phyloP scores from a whole-genome alignment of 2,888 invertebrate genomes.

The Tipula vernalis region DNA sequence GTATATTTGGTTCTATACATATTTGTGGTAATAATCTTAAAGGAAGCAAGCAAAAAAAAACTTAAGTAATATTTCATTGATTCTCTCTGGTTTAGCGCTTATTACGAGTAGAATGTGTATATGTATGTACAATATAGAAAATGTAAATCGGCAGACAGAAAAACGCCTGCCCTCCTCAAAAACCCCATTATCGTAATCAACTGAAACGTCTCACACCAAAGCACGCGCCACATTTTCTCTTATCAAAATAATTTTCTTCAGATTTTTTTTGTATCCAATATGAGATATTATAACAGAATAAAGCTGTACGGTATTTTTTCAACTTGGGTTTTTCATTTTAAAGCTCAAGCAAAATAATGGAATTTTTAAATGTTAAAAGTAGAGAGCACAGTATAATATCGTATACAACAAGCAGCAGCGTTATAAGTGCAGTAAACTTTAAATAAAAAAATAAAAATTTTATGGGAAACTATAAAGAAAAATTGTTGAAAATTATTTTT shows the following conservation, averaged over 20 bases:
- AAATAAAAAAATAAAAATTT: neutral
- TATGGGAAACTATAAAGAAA: neutral
- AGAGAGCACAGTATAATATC: neutral
- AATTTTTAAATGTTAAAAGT: neutral
- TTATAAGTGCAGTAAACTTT: neutral
- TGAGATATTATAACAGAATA: neutral
- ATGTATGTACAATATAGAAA: neutral
- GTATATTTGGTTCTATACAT: neutral
- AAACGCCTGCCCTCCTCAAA: neutral
- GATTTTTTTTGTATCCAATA: neutral
- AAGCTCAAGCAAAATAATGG: neutral
- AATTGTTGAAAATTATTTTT: neutral
- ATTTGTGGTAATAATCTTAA: neutral
- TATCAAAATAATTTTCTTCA: neutral
- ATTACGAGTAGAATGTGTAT: neutral
- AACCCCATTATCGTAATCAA: neutral
- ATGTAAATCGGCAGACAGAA: neutral
- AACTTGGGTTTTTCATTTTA: neutral
- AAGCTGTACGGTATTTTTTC: neutral
- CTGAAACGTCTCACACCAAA: neutral
- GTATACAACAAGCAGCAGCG: neutral
- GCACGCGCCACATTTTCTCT: neutral
- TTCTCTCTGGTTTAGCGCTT: neutral
- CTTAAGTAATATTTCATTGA: neutral
- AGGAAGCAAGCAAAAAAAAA: neutral